Evolutionary conservation across 2,888 invertebrate genomes (phyloP).

Genomic region (Tipula unca): DNA sequence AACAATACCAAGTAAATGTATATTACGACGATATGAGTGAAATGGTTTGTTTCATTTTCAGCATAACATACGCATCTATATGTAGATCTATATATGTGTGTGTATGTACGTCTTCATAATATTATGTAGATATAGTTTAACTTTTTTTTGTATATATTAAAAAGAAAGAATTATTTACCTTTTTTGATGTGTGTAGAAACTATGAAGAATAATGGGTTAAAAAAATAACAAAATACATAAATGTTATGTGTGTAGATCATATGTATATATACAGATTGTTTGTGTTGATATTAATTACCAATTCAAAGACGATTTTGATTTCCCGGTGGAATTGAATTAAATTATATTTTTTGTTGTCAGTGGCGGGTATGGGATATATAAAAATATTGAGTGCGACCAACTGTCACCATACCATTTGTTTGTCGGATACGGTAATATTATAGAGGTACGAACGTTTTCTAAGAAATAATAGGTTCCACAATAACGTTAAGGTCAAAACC

Average conservation of each 20-base stretch:
- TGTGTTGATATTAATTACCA: background rate
- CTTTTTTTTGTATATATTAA: background rate
- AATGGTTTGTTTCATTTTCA: background rate
- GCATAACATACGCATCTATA: background rate
- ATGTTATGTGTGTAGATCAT: background rate
- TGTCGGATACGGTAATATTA: no score
- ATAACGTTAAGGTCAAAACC: no score
- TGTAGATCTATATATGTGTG: background rate
- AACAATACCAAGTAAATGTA: background rate
- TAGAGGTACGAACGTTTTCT: no score
- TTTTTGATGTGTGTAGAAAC: background rate
- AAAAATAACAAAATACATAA: background rate
- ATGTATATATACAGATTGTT: no score
- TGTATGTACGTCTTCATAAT: background rate
- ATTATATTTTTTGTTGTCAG: background rate
- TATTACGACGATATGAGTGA: background rate
- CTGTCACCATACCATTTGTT: no score
- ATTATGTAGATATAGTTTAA: background rate
- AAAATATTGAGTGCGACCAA: no score
- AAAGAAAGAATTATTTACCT: background rate
- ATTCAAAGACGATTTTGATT: background rate
- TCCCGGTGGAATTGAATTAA: background rate
- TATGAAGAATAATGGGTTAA: background rate
- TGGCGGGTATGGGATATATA: background rate
- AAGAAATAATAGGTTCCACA: no score